Evolutionary conservation across 2,888 invertebrate genomes (phyloP).

Genomic region (Rhamnusium bicolor): DNA sequence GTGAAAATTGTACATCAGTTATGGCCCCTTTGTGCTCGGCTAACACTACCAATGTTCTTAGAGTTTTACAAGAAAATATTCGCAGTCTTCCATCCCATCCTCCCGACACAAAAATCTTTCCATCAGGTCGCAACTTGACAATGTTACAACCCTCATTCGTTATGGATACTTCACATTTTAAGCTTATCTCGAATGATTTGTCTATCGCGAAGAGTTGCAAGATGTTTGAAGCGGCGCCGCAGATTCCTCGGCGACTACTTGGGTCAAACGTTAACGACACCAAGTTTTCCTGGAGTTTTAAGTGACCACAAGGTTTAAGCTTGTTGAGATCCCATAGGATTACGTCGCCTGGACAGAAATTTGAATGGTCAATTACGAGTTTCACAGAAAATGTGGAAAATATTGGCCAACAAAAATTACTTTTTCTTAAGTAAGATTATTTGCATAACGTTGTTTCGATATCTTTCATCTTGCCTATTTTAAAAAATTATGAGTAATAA

Average conservation of each 20-base stretch:
- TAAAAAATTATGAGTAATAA: too few species aligned
- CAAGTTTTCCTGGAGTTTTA: conserved; percentile 77
- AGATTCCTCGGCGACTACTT: conserved; percentile 78
- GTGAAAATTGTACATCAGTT: conserved; percentile 82
- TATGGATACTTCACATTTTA: conserved; percentile 77
- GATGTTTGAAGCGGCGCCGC: conserved; percentile 78
- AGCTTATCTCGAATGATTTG: conserved; percentile 74
- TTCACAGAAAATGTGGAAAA: neutral
- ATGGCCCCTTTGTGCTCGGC: conserved; percentile 82
- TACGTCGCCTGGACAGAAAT: conserved; percentile 72
- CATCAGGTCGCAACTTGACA: conserved; percentile 79
- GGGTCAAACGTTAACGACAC: conserved; percentile 83
- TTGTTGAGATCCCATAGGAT: conserved; percentile 81
- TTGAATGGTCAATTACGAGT: neutral
- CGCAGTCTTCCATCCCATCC: conserved; percentile 83
- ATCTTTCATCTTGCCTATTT: too few species aligned
- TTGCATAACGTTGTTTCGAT: too few species aligned
- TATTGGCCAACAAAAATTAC: too few species aligned
- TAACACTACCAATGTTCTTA: conserved; percentile 81
- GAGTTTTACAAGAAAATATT: conserved; percentile 85
- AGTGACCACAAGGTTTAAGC: conserved; percentile 74
- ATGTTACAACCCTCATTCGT: conserved; percentile 83
- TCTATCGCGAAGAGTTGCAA: conserved; percentile 71
- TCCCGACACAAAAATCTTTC: conserved; percentile 82
- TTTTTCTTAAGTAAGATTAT: too few species aligned